Evolutionary conservation across 2,113 vertebrate genomes (phyloP), one percentile per base, ranked within the genome.

Genomic region (Dipodomys spectabilis): DNA sequence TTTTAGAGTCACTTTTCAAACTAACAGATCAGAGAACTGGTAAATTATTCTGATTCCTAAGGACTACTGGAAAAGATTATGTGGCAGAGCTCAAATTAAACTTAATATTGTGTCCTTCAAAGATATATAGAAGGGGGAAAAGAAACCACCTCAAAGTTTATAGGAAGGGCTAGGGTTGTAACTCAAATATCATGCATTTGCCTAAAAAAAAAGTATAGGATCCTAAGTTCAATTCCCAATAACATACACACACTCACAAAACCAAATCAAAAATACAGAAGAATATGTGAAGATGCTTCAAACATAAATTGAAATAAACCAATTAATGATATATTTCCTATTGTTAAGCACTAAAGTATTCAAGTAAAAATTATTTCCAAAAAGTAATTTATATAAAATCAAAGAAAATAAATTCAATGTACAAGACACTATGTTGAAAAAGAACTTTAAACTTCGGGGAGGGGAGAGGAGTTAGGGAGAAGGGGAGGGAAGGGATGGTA

Each of bases 31-130:
- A 91, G 86, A 95, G 19, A 90, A 69, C 2, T 91, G 35, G 25
- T 94, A 92, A 92, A 88, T 84, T 88, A 95, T 89, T 84, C 12
- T 92, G 74, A 39, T 88, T 94, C 49, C 28, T 85, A 71, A 91
- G 45, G 25, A 94, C 60, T 93, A 1, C 9, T 93, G 27, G 71
- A 86, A 94, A 88, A 60, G 91, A 73, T 30, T 13, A 93, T 7
- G 90, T 1, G 7, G n/a, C 23, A 60, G 32, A 91, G 23, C 49
- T 90, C 30, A 94, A 85, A 86, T 65, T 57, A 93, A 86, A 60
- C 15, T 84, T 92, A 67, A 71, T 82, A 20, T 45, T 10, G 22
- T 69, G 15, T 82, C n/a, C 69, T 80, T 91, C 80, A 94, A 95
- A 84, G 7, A 85, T 8, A 57, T 8, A 85, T 57, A 86, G 62